Conservation (phyloP, 2,797 vertebrate species). For the Yasuhikotakia modesta region DNA sequence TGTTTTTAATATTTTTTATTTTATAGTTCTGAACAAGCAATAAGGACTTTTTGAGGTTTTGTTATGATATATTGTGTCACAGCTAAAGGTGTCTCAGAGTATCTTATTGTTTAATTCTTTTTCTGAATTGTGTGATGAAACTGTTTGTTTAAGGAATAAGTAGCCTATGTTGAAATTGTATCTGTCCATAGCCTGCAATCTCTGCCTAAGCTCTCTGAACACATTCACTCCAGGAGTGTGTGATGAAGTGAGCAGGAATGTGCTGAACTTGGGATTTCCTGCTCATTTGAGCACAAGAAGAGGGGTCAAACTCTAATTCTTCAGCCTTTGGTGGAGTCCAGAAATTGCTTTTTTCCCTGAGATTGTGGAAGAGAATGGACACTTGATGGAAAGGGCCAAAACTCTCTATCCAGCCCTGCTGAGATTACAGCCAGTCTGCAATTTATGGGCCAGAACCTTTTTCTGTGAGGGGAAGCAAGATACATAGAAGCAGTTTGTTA, state of each 20-base stretch:
- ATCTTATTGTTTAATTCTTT: not conserved
- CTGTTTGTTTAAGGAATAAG: not conserved
- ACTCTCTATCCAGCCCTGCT: not conserved
- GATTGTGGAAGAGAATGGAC: constrained; percentile 37
- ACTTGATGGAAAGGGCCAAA: constrained; percentile 25
- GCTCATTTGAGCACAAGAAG: constrained; percentile 11
- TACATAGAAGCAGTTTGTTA: constrained; percentile 40
- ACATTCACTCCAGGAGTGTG: constrained; percentile 9
- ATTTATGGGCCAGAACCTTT: constrained; percentile 43
- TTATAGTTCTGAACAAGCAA: no score
- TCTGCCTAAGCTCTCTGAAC: constrained; percentile 1
- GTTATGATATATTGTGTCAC: no score
- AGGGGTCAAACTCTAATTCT: constrained; percentile 31
- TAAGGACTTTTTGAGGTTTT: no score
- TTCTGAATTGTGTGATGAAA: not conserved
- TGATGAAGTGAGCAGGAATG: constrained; percentile 31
- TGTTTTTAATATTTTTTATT: no score
- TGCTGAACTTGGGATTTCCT: constrained; percentile 31
- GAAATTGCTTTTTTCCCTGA: constrained; percentile 31
- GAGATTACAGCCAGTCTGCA: constrained; percentile 33
- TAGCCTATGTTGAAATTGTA: not conserved
- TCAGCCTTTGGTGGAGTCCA: constrained; percentile 10
- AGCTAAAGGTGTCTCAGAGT: no score
- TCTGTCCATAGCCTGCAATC: not conserved
- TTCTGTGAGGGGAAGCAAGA: constrained; percentile 21